Evolutionary conservation across 2,113 vertebrate genomes (phyloP), one percentile per base, ranked within the genome.

Genomic region (Cynoglossus semilaevis): DNA sequence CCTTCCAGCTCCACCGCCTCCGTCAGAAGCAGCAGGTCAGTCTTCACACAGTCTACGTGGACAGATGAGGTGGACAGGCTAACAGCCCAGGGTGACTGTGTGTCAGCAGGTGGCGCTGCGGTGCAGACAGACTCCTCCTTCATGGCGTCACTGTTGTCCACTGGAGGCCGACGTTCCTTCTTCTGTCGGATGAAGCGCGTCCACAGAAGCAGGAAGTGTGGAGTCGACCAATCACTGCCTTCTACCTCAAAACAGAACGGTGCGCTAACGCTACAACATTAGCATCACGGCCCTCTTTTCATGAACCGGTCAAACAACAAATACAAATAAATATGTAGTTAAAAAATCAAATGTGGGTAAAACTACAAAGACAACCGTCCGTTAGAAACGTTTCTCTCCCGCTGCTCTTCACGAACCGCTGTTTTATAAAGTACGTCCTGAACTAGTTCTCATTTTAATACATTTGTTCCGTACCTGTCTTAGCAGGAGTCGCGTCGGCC

Each of bases 131-230:
- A 93, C 63, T 62, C 88, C 49, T 85, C 89, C 18, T 56, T 91
- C 4, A 78, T 67, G 10, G 57, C 22, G 0, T 49, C 85, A 38
- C 84, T 82, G 16, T 51, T 93, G 58, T 84, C 91, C 65, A 90
- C 91, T 0, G 94, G 94, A 14, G 91, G 92, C 42, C 80, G 91
- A 0, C 84, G 93, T 41, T 93, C 92, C 51, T 94, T 94, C 82
- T 93, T 94, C 85, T 94, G 93, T 51, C 91, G 93, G 10, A 94
- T 95, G 77, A 95, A 93, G 76, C 91, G 84, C 66, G 89, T 85
- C 51, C 84, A 80, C 17, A 73, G 60, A n/a, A 9, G 71, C 0
- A 84, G 87, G 42, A 92, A 91, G 62, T 83, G 86, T 17, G 89
- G 90, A 56, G 82, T 85, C 53, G 91, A 92, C 63, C 83, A 83